phyloP scores from a whole-genome alignment of 2,113 vertebrate species.

The Trematocara marginatum region DNA sequence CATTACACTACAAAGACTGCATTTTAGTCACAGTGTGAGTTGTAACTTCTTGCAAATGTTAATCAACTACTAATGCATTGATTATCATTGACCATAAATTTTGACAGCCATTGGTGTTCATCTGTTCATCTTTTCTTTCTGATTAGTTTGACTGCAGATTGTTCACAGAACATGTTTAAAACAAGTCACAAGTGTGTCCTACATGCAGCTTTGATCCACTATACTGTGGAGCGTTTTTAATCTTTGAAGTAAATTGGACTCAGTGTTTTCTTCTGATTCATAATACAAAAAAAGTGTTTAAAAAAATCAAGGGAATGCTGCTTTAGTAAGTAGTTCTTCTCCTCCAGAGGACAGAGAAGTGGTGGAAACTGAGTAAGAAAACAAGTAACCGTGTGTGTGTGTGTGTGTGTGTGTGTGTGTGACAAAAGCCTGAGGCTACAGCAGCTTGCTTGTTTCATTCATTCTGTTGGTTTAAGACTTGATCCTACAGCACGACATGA shows the following conservation, averaged over 20 bases:
- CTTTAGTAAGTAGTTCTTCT: neutral
- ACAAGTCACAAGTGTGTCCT: neutral
- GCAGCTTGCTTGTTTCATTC: slow-evolving; percentile 3
- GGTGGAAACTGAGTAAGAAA: neutral
- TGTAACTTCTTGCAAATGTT: neutral
- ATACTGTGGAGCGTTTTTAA: neutral
- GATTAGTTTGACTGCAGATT: neutral
- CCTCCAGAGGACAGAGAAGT: neutral
- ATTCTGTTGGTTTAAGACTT: neutral
- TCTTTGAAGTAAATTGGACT: neutral
- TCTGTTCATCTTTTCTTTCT: neutral
- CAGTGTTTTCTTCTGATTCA: neutral
- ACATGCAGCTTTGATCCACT: neutral
- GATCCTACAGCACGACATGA: neutral
- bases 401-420: neutral
- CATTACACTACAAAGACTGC: neutral
- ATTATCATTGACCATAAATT: neutral
- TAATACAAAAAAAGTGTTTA: neutral
- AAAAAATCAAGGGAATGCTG: neutral
- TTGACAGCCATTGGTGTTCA: neutral
- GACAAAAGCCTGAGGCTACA: neutral
- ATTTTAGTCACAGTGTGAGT: neutral
- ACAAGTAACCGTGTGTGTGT: neutral
- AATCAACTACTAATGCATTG: neutral
- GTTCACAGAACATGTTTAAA: neutral